These are phyloP conservation scores for Piezodorus guildinii DNA, from an alignment of 1,140 invertebrate species.

Conservation along the genomic window DNA sequence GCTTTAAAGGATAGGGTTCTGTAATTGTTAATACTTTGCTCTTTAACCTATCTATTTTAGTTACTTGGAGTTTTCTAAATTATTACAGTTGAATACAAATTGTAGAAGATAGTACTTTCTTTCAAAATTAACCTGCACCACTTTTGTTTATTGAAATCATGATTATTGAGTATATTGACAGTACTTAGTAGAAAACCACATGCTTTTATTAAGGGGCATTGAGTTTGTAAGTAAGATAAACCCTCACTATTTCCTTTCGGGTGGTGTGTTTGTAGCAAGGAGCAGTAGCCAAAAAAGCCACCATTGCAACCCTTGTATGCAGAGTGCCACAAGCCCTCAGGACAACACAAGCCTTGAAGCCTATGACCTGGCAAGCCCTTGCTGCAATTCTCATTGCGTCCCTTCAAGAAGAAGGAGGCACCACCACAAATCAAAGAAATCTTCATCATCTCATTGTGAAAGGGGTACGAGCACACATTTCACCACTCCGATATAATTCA, in stretches of 20 bases:
- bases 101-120: too few relatives aligned
- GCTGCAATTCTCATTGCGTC: constrained; percentile 66
- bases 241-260: too few relatives aligned
- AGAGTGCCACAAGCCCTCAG: constrained; percentile 39
- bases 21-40: too few relatives aligned
- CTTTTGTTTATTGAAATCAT: neutral
- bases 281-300: constrained; percentile 33
- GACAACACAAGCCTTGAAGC: constrained; percentile 67
- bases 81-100: too few relatives aligned
- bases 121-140: too few relatives aligned
- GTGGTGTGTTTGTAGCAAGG: neutral
- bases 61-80: too few relatives aligned
- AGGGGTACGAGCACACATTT: constrained; percentile 17
- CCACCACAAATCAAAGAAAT: constrained; percentile 26
- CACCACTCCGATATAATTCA: neutral
- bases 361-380: constrained; percentile 69
- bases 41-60: too few relatives aligned
- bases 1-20: too few relatives aligned
- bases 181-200: too few relatives aligned
- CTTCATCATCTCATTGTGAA: constrained; percentile 10
- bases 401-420: constrained; percentile 48
- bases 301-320: constrained; percentile 58
- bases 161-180: too few relatives aligned
- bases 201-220: too few relatives aligned
- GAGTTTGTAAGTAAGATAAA: too few relatives aligned